These are phyloP conservation scores for Dipodomys stephensi DNA, from an alignment of 2,113 vertebrate genomes.

Conservation along the genomic window DNA sequence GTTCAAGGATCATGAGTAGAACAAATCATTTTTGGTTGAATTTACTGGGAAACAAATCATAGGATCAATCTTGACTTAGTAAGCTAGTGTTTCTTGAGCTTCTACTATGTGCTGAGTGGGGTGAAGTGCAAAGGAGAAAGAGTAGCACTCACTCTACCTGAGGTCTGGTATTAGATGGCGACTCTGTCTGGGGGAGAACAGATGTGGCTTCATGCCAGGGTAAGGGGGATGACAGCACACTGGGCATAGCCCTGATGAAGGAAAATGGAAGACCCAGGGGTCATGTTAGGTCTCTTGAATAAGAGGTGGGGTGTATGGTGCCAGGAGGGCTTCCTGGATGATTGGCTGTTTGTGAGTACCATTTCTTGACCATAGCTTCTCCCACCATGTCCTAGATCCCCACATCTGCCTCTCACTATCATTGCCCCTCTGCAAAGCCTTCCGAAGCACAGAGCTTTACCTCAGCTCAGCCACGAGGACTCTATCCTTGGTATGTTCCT, in stretches of 20 bases:
- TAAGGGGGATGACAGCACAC: neutral
- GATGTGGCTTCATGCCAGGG: neutral
- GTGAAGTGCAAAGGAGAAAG: neutral
- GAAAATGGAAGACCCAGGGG: neutral
- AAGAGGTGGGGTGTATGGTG: neutral
- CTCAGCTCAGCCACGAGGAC: neutral
- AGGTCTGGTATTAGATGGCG: neutral
- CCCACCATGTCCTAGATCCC: neutral
- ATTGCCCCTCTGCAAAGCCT: neutral
- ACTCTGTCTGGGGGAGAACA: neutral
- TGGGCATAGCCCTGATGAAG: neutral
- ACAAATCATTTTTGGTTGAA: slow-evolving; percentile 20
- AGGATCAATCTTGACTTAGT: neutral
- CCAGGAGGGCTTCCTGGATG: neutral
- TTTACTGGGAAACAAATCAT: neutral
- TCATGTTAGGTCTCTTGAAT: no score
- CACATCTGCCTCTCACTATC: neutral
- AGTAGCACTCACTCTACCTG: neutral
- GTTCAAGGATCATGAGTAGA: slow-evolving; percentile 49
- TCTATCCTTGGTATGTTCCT: neutral
- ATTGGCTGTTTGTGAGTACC: neutral
- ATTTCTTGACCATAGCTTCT: neutral
- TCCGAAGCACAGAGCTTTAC: neutral
- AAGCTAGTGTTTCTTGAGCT: slow-evolving; percentile 39
- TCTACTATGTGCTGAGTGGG: neutral